Evolutionary conservation across 2,888 invertebrate species (phyloP), one percentile per base, ranked within the genome.

Genomic region (Busseola fusca): DNA sequence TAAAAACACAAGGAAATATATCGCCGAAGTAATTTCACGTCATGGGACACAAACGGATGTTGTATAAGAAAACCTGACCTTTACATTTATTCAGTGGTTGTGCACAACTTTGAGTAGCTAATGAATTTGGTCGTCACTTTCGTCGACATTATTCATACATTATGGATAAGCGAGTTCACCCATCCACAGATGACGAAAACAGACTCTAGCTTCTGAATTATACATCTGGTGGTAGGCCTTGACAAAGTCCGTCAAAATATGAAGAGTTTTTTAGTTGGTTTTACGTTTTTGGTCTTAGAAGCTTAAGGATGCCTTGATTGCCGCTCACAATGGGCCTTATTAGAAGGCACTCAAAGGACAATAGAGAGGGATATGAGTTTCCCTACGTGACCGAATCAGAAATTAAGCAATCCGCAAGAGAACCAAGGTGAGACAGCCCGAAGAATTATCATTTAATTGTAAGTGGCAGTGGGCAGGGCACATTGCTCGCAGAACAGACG

Each of bases 101-200:
- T 50, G 48, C 58, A 67, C 34, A 68, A 69, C 60, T 68, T 70
- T 69, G 66, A 69, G 70, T 68, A 45, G 56, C 34, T 67, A 67
- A 80, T 76, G 54, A 74, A 74, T 77, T 42, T 72, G 27, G 52
- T 69, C 59, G 64, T 67, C 72, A 72, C 45, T 79, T 66, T 76
- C 59, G 37, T 58, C 42, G 60, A 62, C 25, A 52, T 72, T 62
- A 70, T 52, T 74, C 70, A 73, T 69, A 62, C 50, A 70, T 74
- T 74, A 74, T 82, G 69, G 69, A 65, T 60, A 71, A 42, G 42
- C 58, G 45, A 67, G 57, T 48, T 68, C 48, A 62, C 21, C 65
- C 60, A 59, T 52, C 64, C 64, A 59, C 58, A 42, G 16, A 52
- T 64, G 59, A 42, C 67, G 66, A 62, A 63, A 59, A 70, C 40